These are phyloP conservation scores for Spodoptera frugiperda DNA, from an alignment of 1,140 invertebrate genomes.

Conservation along the genomic window DNA sequence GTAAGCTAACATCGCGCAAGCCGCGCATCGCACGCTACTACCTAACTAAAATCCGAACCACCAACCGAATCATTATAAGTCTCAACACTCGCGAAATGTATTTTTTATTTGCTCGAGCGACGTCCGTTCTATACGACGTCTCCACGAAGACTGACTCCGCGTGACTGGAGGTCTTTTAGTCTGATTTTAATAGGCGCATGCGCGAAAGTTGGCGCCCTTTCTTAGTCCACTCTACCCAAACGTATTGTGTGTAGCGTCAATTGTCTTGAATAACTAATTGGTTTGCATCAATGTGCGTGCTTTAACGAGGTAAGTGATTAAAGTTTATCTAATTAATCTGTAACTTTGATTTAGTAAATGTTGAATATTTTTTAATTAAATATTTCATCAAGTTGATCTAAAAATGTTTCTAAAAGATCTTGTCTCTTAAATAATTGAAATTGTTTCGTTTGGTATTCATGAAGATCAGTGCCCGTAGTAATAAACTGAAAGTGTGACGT, in stretches of 20 bases:
- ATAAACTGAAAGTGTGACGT: not conserved
- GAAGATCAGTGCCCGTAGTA: not conserved
- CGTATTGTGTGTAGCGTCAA: slow-evolving; percentile 77
- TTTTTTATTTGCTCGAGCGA: slow-evolving; percentile 41
- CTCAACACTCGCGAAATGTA: slow-evolving; percentile 45
- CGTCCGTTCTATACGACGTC: slow-evolving; percentile 61
- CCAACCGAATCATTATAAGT: slow-evolving; percentile 43
- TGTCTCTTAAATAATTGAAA: too few species aligned
- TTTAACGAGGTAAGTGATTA: slow-evolving; percentile 28
- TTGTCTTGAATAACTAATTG: slow-evolving; percentile 81
- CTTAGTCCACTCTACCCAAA: slow-evolving; percentile 71
- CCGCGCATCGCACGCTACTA: slow-evolving; percentile 75
- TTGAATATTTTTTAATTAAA: not conserved
- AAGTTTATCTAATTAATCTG: slow-evolving; percentile 8
- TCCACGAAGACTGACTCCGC: slow-evolving; percentile 70
- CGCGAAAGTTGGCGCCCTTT: slow-evolving; percentile 80
- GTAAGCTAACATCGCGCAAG: slow-evolving; percentile 74
- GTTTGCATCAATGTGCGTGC: slow-evolving; percentile 43
- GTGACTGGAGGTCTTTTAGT: slow-evolving; percentile 66
- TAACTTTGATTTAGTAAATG: not conserved
- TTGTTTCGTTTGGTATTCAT: not conserved
- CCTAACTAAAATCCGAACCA: slow-evolving; percentile 44
- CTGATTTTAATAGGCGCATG: slow-evolving; percentile 67
- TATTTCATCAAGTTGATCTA: not conserved
- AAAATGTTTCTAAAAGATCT: not conserved